Evolutionary conservation across 2,113 vertebrate species (phyloP), one percentile per base, ranked within the genome.

Genomic region (Rhynchomys soricoides): DNA sequence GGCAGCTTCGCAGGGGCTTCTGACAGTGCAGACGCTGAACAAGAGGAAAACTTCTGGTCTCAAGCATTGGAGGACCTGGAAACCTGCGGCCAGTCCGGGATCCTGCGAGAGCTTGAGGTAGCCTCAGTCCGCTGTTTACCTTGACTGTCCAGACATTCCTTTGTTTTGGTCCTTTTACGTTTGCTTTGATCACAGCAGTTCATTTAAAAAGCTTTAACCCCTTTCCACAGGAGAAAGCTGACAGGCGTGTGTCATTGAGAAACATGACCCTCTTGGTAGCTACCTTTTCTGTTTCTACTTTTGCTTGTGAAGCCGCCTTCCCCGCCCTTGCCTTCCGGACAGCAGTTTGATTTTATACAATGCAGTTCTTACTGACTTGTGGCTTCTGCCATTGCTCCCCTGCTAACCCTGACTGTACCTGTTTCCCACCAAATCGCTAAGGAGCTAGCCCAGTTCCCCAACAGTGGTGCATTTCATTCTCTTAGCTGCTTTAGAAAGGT

Each of bases 31-130:
- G 99, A 99, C 97, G 99, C 99, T 3, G 99, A 99, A 97, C 99
- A 99, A 97, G 99, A 99, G 95, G 99, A 99, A 98, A 99, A 99
- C 98, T 99, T 99, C 98, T 99, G 99, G 99, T 99, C 99, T 95
- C 99, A 99, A 98, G 99, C 99, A 0, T 98, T 99, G 98, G 99
- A 99, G 97, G 99, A 99, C 95, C 98, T 99, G 98, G 99, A 99
- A 98, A 99, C 99, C 11, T 99, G 99, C 48, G 99, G 99, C 73
- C 99, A 99, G 97, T 99, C 99, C 21, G 99, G 99, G 95, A 99
- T 99, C 98, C 99, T 99, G 86, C 98, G 99, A 97, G 99, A 99
- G 98, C 99, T 99, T 94, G 99, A 99, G 99, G 99, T 99, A 99
- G 98, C 95, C 92, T 94, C 16, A 70, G 97, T 91, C 98, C 97